Evolutionary conservation across 2,888 invertebrate species (phyloP).

Genomic region (Platerodrilus igneus): DNA sequence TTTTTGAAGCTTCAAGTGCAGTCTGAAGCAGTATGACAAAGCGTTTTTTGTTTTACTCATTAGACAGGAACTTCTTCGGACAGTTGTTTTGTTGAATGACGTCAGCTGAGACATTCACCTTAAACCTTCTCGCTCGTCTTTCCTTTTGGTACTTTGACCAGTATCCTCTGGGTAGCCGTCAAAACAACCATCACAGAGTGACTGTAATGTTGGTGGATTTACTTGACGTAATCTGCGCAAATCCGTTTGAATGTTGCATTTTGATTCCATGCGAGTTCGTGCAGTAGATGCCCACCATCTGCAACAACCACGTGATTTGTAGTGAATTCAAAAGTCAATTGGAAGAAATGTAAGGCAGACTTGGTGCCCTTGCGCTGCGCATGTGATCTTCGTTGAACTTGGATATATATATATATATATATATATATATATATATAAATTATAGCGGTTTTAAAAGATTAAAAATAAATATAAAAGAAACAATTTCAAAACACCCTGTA

Average conservation of each 20-base stretch:
- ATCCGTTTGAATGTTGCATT: conserved; percentile 4
- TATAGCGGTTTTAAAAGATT: too few species aligned
- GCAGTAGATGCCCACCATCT: conserved; percentile 5
- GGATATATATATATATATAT: too few species aligned
- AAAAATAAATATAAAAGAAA: too few species aligned
- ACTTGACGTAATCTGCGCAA: conserved; percentile 6
- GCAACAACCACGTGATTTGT: conserved; percentile 2
- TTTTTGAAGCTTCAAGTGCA: conserved; percentile 2
- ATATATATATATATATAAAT: too few species aligned
- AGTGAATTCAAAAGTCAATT: conserved; percentile 1
- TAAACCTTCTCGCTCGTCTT: conserved; percentile 1
- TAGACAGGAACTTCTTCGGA: too few species aligned
- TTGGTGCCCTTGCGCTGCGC: conserved; percentile 5
- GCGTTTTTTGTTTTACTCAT: conserved; percentile 2
- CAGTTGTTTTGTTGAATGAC: too few species aligned
- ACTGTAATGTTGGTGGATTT: conserved; percentile 4
- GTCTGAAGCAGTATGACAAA: not conserved
- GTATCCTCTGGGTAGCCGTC: conserved; percentile 3
- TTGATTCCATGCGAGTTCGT: conserved; percentile 2
- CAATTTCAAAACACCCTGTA: too few species aligned
- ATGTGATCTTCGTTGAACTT: conserved; percentile 2
- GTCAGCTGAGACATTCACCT: too few species aligned
- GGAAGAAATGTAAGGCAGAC: not conserved
- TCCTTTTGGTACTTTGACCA: conserved; percentile 1
- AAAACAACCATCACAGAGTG: conserved; percentile 4